Conservation (phyloP, 2,888 invertebrate genomes). For the Amaurobius ferox region DNA sequence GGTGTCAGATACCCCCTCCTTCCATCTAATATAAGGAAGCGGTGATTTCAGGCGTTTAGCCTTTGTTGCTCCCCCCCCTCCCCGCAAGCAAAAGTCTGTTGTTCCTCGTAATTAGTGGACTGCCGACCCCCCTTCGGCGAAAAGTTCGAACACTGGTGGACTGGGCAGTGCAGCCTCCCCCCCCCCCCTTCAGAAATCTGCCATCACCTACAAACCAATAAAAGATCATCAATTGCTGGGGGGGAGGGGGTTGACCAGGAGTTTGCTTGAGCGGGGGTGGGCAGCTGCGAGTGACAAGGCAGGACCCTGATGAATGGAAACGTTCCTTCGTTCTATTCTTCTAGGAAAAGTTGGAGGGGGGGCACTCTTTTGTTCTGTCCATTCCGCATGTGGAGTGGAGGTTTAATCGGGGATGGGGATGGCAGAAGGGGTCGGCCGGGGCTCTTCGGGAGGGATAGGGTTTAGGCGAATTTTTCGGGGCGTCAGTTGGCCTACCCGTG, state of each 20-base stretch:
- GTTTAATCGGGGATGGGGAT: constrained; percentile 15
- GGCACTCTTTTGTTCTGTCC: constrained; percentile 16
- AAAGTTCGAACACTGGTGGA: constrained; percentile 22
- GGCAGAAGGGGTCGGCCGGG: neutral
- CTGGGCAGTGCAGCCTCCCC: neutral
- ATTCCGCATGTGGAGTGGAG: constrained; percentile 20
- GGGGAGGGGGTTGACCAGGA: constrained; percentile 23
- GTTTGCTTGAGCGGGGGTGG: neutral
- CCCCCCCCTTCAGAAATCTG: constrained; percentile 19
- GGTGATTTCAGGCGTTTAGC: constrained; percentile 68
- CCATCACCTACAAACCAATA: constrained; percentile 72
- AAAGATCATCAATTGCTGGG: constrained; percentile 70
- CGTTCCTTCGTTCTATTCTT: constrained; percentile 67
- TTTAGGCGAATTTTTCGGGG: neutral
- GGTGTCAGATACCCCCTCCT: constrained; percentile 28
- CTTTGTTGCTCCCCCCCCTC: constrained; percentile 30
- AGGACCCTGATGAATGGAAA: constrained; percentile 60
- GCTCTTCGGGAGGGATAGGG: too few species aligned
- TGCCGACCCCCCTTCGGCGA: constrained; percentile 28
- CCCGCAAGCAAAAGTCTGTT: constrained; percentile 45
- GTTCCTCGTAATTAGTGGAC: constrained; percentile 70
- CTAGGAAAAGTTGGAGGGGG: neutral
- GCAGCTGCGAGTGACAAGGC: constrained; percentile 46
- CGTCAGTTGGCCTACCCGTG: neutral
- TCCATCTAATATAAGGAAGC: constrained; percentile 47